Conservation (phyloP, 1,140 invertebrate genomes). For the Dinoponera quadriceps region DNA sequence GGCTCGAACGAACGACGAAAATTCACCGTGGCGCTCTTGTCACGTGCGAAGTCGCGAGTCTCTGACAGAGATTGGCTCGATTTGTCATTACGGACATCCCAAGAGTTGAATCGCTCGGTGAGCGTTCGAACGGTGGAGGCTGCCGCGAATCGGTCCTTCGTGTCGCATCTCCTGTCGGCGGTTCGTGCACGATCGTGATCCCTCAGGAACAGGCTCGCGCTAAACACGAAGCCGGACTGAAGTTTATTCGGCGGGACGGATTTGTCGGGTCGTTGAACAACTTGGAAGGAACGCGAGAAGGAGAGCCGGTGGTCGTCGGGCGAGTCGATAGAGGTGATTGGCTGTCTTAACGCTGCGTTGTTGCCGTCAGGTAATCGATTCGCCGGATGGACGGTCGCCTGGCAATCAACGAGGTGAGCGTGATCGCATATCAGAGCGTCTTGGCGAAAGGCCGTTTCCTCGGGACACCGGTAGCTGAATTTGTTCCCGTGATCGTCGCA, state of each 20-base stretch:
- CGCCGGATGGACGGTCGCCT: conserved; percentile 35
- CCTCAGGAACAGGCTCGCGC: conserved; percentile 72
- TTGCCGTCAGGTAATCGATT: conserved; percentile 4
- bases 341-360: background rate
- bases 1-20: background rate
- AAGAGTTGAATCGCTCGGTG: background rate
- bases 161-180: conserved; percentile 17
- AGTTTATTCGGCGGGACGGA: conserved; percentile 45
- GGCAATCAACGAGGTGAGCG: conserved; percentile 85
- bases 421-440: conserved; percentile 86
- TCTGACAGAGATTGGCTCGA: background rate
- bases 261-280: conserved; percentile 46
- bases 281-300: conserved; percentile 69
- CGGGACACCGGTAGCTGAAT: conserved; percentile 85
- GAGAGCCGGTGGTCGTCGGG: conserved; percentile 12
- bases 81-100: background rate
- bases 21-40: background rate
- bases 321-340: background rate
- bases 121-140: background rate
- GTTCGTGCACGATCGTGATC: conserved; percentile 33
- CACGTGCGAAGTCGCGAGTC: background rate
- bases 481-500: conserved; percentile 85
- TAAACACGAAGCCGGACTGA: conserved; percentile 71
- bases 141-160: conserved; percentile 18
- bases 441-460: conserved; percentile 86